These are phyloP conservation scores for Bujurquina vittata DNA, from an alignment of 2,113 vertebrate genomes.

Conservation along the genomic window DNA sequence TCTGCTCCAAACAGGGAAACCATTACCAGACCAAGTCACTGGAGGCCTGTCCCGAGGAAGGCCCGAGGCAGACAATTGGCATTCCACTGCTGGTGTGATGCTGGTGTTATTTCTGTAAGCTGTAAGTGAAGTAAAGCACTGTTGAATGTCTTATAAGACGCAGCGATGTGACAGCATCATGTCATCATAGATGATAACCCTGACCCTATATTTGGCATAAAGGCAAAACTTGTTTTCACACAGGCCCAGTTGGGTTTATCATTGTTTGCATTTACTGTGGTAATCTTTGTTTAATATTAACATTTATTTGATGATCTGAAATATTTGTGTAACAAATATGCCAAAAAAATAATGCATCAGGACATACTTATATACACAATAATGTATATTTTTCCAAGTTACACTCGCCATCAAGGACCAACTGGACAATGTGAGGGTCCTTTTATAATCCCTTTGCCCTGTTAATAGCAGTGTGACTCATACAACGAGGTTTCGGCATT, in stretches of 20 bases:
- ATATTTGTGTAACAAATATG: no score
- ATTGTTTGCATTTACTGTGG: background rate
- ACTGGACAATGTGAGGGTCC: no score
- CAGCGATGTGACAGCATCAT: background rate
- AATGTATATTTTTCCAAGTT: no score
- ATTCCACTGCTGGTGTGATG: constrained; percentile 43
- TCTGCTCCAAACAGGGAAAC: constrained; percentile 45
- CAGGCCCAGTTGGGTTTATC: background rate
- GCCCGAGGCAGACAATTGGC: constrained; percentile 35
- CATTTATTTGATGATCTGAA: background rate
- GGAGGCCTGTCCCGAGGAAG: constrained; percentile 28
- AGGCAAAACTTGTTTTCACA: background rate
- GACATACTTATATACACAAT: no score
- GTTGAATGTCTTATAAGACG: background rate
- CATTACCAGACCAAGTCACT: constrained; percentile 48
- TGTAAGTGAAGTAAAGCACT: background rate
- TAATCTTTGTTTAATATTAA: background rate
- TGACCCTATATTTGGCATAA: background rate
- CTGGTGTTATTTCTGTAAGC: background rate
- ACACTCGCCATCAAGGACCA: no score
- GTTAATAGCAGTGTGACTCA: no score
- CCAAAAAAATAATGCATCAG: no score
- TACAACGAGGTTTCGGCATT: no score
- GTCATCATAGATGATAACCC: background rate
- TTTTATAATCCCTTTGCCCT: no score